Evolutionary conservation across 2,888 invertebrate species (phyloP).

Genomic region (Ophion slaviceki): DNA sequence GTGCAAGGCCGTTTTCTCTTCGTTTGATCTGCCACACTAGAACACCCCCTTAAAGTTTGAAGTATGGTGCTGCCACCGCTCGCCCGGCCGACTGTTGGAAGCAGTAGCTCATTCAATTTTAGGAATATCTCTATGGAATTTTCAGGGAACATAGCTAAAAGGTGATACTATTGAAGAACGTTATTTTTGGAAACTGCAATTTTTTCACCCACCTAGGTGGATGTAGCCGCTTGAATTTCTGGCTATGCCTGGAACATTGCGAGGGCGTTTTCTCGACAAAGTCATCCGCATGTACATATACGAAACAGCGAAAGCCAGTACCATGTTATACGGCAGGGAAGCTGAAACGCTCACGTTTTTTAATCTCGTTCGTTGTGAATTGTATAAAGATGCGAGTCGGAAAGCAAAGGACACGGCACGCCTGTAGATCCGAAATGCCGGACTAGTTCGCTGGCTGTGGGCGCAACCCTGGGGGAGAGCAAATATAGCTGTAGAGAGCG

Average conservation of each 20-base stretch:
- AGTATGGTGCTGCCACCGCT: no score
- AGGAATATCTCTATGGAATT: no score
- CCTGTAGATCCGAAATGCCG: conserved; percentile 80
- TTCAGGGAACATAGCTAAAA: no score
- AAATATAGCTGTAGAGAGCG: conserved; percentile 66
- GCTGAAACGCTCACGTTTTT: conserved; percentile 19
- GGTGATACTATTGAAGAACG: no score
- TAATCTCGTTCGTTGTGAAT: conserved; percentile 51
- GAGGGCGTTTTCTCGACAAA: neutral
- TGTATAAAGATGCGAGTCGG: conserved; percentile 76
- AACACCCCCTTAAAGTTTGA: no score
- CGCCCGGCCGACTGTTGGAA: no score
- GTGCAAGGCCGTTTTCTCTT: no score
- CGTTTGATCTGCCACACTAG: no score
- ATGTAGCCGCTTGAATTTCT: neutral
- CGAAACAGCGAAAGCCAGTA: neutral
- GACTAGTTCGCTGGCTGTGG: conserved; percentile 74
- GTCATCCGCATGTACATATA: conserved; percentile 17
- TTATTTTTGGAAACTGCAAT: neutral
- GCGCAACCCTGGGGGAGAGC: conserved; percentile 57
- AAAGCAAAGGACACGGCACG: conserved; percentile 80
- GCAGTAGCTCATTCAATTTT: no score
- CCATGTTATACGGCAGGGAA: neutral
- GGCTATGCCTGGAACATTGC: neutral
- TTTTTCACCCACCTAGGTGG: no score